These are phyloP conservation scores for Bombus waltoni DNA, from an alignment of 1,140 invertebrate genomes.

Conservation along the genomic window DNA sequence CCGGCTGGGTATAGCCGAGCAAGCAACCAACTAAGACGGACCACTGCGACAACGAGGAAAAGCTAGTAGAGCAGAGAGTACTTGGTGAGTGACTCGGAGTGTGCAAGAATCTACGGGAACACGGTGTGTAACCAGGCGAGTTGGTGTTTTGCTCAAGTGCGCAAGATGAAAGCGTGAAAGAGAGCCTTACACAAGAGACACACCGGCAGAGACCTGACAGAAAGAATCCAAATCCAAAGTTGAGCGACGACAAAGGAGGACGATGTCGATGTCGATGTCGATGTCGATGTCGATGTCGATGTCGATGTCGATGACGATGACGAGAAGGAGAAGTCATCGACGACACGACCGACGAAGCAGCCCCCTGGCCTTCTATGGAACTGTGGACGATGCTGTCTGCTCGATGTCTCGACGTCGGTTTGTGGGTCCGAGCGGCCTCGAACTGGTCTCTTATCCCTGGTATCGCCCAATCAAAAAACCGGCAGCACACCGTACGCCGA, in stretches of 20 bases:
- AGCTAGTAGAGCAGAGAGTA: neutral
- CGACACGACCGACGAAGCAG: slow-evolving; percentile 17
- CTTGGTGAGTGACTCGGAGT: neutral
- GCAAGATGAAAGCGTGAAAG: slow-evolving; percentile 27
- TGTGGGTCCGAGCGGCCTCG: slow-evolving; percentile 76
- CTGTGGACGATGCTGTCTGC: slow-evolving; percentile 66
- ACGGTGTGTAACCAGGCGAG: neutral
- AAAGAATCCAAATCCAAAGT: slow-evolving; percentile 63
- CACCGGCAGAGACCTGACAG: slow-evolving; percentile 18
- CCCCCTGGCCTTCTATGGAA: slow-evolving; percentile 30
- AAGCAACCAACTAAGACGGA: neutral
- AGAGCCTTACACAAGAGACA: slow-evolving; percentile 47
- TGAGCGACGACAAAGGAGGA: neutral
- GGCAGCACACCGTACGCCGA: slow-evolving; percentile 70
- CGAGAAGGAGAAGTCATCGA: neutral
- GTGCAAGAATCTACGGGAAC: slow-evolving; percentile 35
- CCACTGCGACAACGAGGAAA: neutral
- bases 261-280: slow-evolving; percentile 11
- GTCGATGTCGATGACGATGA: slow-evolving; percentile 12
- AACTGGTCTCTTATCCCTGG: slow-evolving; percentile 81
- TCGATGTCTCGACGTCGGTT: slow-evolving; percentile 75
- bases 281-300: no score
- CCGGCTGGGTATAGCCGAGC: no score
- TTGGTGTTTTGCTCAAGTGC: slow-evolving; percentile 9
- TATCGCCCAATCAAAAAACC: slow-evolving; percentile 82